Evolutionary conservation across 1,140 invertebrate genomes (phyloP), one percentile per base, ranked within the genome.

Genomic region (Drosophila pectinifera): DNA sequence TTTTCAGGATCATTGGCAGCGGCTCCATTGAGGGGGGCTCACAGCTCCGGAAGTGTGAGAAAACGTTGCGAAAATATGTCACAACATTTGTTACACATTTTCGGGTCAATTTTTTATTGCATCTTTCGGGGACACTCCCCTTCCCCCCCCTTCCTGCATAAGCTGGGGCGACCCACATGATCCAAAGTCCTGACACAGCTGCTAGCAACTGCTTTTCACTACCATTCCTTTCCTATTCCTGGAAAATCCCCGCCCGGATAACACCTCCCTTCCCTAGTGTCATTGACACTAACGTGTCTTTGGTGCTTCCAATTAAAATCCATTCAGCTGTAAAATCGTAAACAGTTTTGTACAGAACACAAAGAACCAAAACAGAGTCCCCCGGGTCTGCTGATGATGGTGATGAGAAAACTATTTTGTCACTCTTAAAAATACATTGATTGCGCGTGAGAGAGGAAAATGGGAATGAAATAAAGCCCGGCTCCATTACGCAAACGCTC

Each of bases 61-160:
- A 73, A 80, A 77, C 63, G 73, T 78, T 89, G 77, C 74, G 85
- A 89, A 89, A 89, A 89, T 89, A 89, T 89, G 84, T 89, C 84
- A 89, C 84, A 89, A 75, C 84, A 89, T 89, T 89, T 89, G 84
- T 89, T 89, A 89, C 85, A 89, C 85, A 89, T 89, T 89, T 89
- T 89, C 77, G 84, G 84, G 84, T 89, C 84, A 89, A 84, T 89
- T 89, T 89, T 89, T 84, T 89, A 90, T 89, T 89, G 80, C 84
- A 89, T 78, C 45, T 13, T 53, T 53, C 49, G 49, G 18, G 45
- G 13, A 39, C 14, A 26, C 36, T 31, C 42, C 24, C 49, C 18
- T 18, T 7, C 36, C 10, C 42, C 24, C 49, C 18, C 28, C 13
- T 18, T n/a, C 18, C 58, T 55, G 74, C 73, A 62, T 77, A 51